phyloP scores from a whole-genome alignment of 2,888 invertebrate species.

The Temnothorax unifasciatus region DNA sequence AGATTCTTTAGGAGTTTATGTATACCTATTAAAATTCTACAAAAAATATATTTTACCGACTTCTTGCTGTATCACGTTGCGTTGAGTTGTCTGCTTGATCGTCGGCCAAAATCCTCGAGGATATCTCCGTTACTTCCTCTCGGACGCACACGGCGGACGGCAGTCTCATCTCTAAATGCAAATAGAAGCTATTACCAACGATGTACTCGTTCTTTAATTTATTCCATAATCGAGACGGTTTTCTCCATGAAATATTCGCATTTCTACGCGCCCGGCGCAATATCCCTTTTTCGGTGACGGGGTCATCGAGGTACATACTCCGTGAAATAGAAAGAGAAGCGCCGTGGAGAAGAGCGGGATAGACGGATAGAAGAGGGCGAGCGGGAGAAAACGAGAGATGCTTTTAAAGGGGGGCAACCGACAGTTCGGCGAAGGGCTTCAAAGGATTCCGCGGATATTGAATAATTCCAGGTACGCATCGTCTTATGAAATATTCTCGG shows the following conservation, averaged over 20 bases:
- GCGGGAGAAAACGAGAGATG: constrained; percentile 13
- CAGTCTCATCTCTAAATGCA: constrained; percentile 53
- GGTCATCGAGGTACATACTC: constrained; percentile 25
- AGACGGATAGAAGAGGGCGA: not conserved
- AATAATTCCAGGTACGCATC: constrained; percentile 67
- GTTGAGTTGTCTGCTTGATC: not conserved
- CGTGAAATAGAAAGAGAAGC: constrained; percentile 29
- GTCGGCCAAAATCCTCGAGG: not conserved
- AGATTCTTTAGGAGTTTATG: not conserved
- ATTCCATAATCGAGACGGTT: constrained; percentile 59
- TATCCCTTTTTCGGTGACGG: constrained; percentile 46
- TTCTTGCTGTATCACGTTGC: not conserved
- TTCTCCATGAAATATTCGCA: constrained; percentile 24
- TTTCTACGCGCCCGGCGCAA: constrained; percentile 16
- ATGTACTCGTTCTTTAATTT: constrained; percentile 56
- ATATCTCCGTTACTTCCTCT: constrained; percentile 19
- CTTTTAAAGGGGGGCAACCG: constrained; percentile 50
- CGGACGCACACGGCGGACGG: not conserved
- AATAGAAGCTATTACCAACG: constrained; percentile 50
- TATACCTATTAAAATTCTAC: not conserved
- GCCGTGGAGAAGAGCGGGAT: not conserved
- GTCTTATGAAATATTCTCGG: constrained; percentile 69
- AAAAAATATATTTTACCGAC: constrained; percentile 1
- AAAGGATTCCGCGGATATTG: constrained; percentile 72
- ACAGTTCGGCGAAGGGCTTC: constrained; percentile 59